Base-by-base conservation (phyloP, 1,140 invertebrate genomes). In the Himalopsyche phryganea region DNA sequence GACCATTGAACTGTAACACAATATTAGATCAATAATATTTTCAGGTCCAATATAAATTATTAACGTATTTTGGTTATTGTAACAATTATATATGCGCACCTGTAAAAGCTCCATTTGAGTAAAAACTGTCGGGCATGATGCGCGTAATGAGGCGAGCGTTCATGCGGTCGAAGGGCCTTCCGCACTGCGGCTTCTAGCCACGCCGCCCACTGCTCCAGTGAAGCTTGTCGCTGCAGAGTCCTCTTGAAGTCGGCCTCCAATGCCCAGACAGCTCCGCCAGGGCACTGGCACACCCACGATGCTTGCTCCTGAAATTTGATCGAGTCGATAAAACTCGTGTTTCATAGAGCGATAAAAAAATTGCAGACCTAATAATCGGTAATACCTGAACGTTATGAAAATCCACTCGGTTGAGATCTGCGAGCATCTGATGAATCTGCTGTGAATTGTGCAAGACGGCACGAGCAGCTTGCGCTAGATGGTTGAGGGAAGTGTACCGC, bases 91-190 rank as follows among this genome's bases (percentile, higher is more conserved):
- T n/a, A 60, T 35, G 49, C 46, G 52, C 76, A 91, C 85, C 92
- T 95, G 76, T 98, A 99, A 82, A 98, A 99, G 55, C 93, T 97
- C 97, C 97, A 99, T 77, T 98, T 97, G 32, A 98, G 84, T 53
- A 99, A 81, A 80, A 99, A 96, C 71, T 98, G 91, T 20, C 92
- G 82, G 10, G 91, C 92, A 60, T 92, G 90, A 73, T 91, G 89
- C n/a, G 91, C 87, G 80, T 94, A 97, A 58, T 84, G 87, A 17
- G 89, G 80, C 68, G 89, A 89, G 5, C 87, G 87, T 70, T 92
- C 88, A 71, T 94, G 92, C 55, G 91, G 90, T 67, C 92, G 89
- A 47, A 98, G 82, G 35, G 93, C 91, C 66, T 85, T 84, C 62
- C 90, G 87, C 13, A 92, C 94, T 40, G 98, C 93, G 36, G 86